A percentile compares a stretch with the other conserved stretches of the same genome.
phyloP scores from a whole-genome alignment of 2,113 vertebrate species.

The Ictalurus furcatus region DNA sequence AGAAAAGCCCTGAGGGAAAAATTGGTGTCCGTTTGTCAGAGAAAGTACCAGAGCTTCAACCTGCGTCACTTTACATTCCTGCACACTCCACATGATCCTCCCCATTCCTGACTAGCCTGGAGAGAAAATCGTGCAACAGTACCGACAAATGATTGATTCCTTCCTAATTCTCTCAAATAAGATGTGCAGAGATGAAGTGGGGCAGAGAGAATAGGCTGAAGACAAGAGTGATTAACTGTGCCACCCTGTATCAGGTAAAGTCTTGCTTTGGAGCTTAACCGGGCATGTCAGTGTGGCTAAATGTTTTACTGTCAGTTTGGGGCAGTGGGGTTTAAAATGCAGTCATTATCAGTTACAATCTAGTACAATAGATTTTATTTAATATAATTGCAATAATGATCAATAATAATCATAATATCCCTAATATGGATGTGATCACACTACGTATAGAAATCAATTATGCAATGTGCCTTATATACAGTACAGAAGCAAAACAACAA shows the following conservation, averaged over 20 bases:
- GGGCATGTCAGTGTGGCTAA: slow-evolving; percentile 79
- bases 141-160: slow-evolving; percentile 84
- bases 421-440: background rate
- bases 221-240: slow-evolving; percentile 79
- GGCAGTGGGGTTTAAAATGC: slow-evolving; percentile 65
- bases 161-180: slow-evolving; percentile 83
- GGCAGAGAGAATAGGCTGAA: slow-evolving; percentile 65
- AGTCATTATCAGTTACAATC: slow-evolving; percentile 68
- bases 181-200: slow-evolving; percentile 66
- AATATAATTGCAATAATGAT: background rate
- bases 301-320: slow-evolving; percentile 63
- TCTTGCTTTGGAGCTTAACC: slow-evolving; percentile 77
- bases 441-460: background rate
- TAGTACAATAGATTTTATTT: background rate
- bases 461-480: background rate
- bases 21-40: slow-evolving; percentile 66
- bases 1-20: slow-evolving; percentile 49
- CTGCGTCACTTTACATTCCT: slow-evolving; percentile 78
- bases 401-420: background rate
- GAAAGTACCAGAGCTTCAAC: slow-evolving; percentile 72
- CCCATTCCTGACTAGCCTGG: slow-evolving; percentile 58
- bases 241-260: slow-evolving; percentile 87
- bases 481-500: background rate
- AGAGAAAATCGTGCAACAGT: slow-evolving; percentile 65
- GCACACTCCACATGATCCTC: slow-evolving; percentile 62